Evolutionary conservation across 1,140 invertebrate species (phyloP).

Genomic region (Argopecten irradians): DNA sequence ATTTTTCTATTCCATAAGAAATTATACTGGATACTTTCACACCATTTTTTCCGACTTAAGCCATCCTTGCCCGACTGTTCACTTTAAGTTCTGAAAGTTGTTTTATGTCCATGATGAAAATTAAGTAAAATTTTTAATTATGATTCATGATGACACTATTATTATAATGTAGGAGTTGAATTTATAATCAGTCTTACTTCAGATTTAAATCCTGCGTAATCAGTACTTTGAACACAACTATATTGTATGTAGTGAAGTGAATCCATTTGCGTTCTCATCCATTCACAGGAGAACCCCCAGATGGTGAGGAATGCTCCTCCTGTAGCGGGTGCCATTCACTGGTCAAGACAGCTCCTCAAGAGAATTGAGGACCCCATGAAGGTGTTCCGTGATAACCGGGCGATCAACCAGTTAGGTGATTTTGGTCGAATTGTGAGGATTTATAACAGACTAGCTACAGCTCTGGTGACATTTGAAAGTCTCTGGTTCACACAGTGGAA

Average conservation of each 20-base stretch:
- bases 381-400: conserved; percentile 71
- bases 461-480: conserved; percentile 76
- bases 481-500: conserved; percentile 75
- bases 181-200: neutral
- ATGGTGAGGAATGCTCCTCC: conserved; percentile 74
- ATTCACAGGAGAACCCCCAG: conserved; percentile 67
- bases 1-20: too few relatives aligned
- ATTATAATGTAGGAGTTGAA: too few relatives aligned
- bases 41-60: too few relatives aligned
- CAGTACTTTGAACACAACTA: neutral
- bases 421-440: conserved; percentile 71
- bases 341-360: conserved; percentile 73
- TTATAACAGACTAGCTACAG: conserved; percentile 74
- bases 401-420: conserved; percentile 70
- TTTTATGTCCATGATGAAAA: neutral
- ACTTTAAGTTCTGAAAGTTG: neutral
- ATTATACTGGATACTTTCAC: neutral
- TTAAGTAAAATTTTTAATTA: too few relatives aligned
- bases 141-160: too few relatives aligned
- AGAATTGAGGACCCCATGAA: conserved; percentile 76
- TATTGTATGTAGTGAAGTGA: neutral
- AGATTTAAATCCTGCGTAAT: neutral
- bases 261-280: neutral
- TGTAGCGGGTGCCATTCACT: conserved; percentile 75
- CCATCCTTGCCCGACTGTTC: too few relatives aligned